A percentile compares a stretch with the other conserved stretches of the same genome.
Conservation (phyloP, 1,140 invertebrate species). For the Bombyx mandarina region DNA sequence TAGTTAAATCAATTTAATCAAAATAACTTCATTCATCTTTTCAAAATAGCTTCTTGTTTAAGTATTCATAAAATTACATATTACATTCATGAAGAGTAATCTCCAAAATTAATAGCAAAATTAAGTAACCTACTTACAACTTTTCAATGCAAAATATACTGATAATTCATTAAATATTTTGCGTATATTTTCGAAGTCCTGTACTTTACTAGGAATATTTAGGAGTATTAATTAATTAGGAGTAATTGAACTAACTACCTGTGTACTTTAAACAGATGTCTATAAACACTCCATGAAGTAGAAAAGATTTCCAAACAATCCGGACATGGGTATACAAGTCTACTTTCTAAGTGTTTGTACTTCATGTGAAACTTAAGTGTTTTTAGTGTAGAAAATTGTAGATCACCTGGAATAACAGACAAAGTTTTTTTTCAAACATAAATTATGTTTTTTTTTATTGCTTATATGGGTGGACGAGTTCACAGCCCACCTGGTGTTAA, state of each 20-base stretch:
- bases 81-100: too few relatives aligned
- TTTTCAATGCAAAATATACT: too few relatives aligned
- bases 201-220: slow-evolving; percentile 1
- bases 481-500: too few relatives aligned
- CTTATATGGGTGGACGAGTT: too few relatives aligned
- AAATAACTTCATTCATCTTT: too few relatives aligned
- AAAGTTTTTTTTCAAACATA: neutral
- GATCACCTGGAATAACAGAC: slow-evolving; percentile 65
- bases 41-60: too few relatives aligned
- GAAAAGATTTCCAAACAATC: slow-evolving; percentile 78
- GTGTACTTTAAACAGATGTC: slow-evolving; percentile 81
- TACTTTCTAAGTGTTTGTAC: slow-evolving; percentile 76
- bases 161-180: too few relatives aligned
- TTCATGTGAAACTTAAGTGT: slow-evolving; percentile 79
- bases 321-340: slow-evolving; percentile 77
- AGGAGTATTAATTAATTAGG: slow-evolving; percentile 2
- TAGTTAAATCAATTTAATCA: too few relatives aligned
- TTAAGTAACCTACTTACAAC: too few relatives aligned
- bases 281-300: slow-evolving; percentile 79
- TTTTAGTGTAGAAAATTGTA: slow-evolving; percentile 79
- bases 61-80: too few relatives aligned
- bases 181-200: neutral
- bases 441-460: too few relatives aligned
- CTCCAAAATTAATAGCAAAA: too few relatives aligned
- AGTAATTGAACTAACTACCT: slow-evolving; percentile 48